phyloP scores from a whole-genome alignment of 2,113 vertebrate species.

The Indicator indicator region DNA sequence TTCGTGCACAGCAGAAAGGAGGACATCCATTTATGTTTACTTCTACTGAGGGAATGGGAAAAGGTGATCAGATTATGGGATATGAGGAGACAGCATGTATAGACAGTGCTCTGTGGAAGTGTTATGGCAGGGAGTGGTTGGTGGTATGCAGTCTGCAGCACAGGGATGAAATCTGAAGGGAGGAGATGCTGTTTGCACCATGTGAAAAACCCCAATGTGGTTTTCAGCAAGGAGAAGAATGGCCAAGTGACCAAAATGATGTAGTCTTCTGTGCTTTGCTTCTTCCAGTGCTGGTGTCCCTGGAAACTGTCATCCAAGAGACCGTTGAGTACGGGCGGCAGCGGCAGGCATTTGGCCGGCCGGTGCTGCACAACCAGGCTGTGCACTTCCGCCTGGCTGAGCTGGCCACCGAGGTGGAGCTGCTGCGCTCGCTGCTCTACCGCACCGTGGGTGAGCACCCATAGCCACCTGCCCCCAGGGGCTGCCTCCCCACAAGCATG shows the following conservation, averaged over 20 bases:
- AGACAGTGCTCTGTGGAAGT: not conserved
- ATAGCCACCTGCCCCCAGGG: not conserved
- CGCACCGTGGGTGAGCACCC: slow-evolving; percentile 74
- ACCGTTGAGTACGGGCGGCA: slow-evolving; percentile 83
- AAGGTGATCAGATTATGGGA: not conserved
- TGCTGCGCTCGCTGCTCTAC: slow-evolving; percentile 84
- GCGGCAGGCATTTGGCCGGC: slow-evolving; percentile 78
- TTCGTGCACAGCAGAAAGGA: not conserved
- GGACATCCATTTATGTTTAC: not conserved
- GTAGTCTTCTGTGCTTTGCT: not conserved
- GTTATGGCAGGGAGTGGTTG: not conserved
- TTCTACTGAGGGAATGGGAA: not conserved
- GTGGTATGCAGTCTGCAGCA: not conserved
- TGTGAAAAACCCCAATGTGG: too few species aligned
- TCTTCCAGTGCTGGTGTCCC: slow-evolving; percentile 71
- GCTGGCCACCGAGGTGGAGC: slow-evolving; percentile 85
- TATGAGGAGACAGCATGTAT: not conserved
- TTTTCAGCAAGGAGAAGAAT: too few species aligned
- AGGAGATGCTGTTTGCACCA: too few species aligned
- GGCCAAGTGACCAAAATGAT: not conserved
- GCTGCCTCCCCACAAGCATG: too few species aligned
- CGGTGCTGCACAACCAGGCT: slow-evolving; percentile 83
- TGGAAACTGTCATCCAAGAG: slow-evolving; percentile 83
- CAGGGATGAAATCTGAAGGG: not conserved
- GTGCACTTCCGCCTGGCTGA: slow-evolving; percentile 87